Evolutionary conservation across 2,888 invertebrate genomes (phyloP).

Genomic region (Augiades crinisus): DNA sequence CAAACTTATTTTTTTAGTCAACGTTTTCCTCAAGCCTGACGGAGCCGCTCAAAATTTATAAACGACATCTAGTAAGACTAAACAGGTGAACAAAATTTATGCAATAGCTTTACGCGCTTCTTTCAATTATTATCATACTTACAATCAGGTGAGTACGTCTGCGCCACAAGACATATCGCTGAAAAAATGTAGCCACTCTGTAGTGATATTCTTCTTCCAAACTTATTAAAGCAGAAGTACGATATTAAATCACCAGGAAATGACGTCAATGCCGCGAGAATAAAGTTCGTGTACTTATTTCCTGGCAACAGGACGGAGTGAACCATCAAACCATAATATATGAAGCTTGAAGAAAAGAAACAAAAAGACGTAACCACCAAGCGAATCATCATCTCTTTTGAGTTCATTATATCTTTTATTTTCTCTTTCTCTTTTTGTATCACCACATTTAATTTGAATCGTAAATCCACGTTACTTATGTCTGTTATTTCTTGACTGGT

Average conservation of each 20-base stretch:
- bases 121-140: conserved; percentile 40
- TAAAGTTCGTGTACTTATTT: conserved; percentile 63
- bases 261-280: conserved; percentile 53
- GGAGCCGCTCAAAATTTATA: too few species aligned
- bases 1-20: too few species aligned
- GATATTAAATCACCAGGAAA: conserved; percentile 64
- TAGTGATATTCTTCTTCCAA: conserved; percentile 55
- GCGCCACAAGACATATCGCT: conserved; percentile 53
- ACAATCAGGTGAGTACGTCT: conserved; percentile 55
- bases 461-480: conserved; percentile 49
- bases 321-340: conserved; percentile 59
- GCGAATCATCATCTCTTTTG: conserved; percentile 59
- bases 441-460: conserved; percentile 49
- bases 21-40: too few species aligned
- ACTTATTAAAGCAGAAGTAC: conserved; percentile 52
- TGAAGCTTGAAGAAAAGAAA: conserved; percentile 61
- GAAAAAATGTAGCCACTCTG: conserved; percentile 53
- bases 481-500: conserved; percentile 49
- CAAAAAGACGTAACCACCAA: conserved; percentile 55
- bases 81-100: too few species aligned
- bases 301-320: conserved; percentile 61
- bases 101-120: too few species aligned
- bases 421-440: conserved; percentile 54
- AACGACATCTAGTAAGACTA: too few species aligned
- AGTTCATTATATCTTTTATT: conserved; percentile 52